Evolutionary conservation across 1,140 invertebrate species (phyloP).

Genomic region (Anthonomus grandis): DNA sequence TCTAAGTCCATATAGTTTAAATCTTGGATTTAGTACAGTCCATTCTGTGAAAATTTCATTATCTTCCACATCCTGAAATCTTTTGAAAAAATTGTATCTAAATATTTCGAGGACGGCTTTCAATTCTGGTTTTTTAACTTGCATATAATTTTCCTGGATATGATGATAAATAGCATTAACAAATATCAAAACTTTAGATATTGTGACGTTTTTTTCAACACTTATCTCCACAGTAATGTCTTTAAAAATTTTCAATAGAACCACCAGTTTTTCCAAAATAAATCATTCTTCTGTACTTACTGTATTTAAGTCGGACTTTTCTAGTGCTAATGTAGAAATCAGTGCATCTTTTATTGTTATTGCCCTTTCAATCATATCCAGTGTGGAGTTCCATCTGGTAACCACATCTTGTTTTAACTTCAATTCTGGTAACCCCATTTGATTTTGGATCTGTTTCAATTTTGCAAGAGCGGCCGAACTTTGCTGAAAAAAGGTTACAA

Average conservation of each 20-base stretch:
- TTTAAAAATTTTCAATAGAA: background rate
- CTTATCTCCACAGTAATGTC: background rate
- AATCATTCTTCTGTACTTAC: background rate
- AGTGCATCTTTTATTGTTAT: background rate
- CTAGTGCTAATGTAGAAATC: constrained; percentile 3
- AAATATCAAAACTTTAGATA: no score
- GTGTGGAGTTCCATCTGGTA: constrained; percentile 12
- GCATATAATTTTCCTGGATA: background rate
- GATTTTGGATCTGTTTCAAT: constrained; percentile 9
- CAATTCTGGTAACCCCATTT: constrained; percentile 6
- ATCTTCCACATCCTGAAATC: constrained; percentile 2
- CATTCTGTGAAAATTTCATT: background rate
- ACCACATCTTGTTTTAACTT: constrained; percentile 8
- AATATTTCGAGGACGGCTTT: no score
- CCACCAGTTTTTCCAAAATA: background rate
- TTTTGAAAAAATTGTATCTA: background rate
- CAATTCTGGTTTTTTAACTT: constrained; percentile 2
- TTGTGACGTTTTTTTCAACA: background rate
- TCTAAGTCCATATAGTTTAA: constrained; percentile 6
- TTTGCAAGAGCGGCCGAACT: constrained; percentile 9
- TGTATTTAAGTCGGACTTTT: background rate
- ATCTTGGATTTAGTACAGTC: background rate
- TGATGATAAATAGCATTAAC: constrained; percentile 2
- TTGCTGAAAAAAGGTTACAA: constrained; percentile 16
- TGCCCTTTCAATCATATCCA: constrained; percentile 4